Conservation (phyloP, 2,797 vertebrate genomes). For the Lagodon rhomboides region DNA sequence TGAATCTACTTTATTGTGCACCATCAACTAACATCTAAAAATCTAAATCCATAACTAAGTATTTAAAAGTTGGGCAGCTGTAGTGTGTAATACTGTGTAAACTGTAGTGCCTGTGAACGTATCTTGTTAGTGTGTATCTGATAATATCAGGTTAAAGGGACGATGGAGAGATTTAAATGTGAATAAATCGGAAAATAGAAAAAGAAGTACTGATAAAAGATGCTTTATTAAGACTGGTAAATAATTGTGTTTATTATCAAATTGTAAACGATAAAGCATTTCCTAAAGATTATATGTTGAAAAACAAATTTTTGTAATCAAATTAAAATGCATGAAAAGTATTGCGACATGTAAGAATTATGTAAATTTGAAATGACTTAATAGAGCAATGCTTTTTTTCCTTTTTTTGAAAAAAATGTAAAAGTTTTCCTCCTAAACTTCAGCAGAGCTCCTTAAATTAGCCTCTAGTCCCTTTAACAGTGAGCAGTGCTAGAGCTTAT, state of each 20-base stretch:
- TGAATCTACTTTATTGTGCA: slow-evolving; percentile 93
- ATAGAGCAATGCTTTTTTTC: slow-evolving; percentile 76
- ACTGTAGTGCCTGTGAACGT: slow-evolving; percentile 91
- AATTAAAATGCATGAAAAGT: slow-evolving; percentile 86
- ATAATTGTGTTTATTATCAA: slow-evolving; percentile 90
- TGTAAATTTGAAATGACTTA: slow-evolving; percentile 82
- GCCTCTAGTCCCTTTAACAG: slow-evolving; percentile 88
- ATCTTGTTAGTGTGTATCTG: slow-evolving; percentile 90
- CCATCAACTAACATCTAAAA: slow-evolving; percentile 99
- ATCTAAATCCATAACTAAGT: slow-evolving; percentile 99
- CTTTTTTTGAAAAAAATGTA: slow-evolving; percentile 65
- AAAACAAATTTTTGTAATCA: slow-evolving; percentile 84
- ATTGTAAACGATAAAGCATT: slow-evolving; percentile 96
- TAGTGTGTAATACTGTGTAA: slow-evolving; percentile 99
- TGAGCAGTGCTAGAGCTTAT: slow-evolving; percentile 82
- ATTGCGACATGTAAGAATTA: slow-evolving; percentile 78
- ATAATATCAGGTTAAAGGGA: slow-evolving; percentile 99
- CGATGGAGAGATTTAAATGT: slow-evolving; percentile 98
- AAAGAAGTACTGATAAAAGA: slow-evolving; percentile 95
- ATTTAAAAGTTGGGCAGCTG: slow-evolving; percentile 97
- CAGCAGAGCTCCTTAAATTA: slow-evolving; percentile 82
- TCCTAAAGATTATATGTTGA: slow-evolving; percentile 91
- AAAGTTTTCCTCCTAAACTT: slow-evolving; percentile 82
- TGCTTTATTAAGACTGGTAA: slow-evolving; percentile 92
- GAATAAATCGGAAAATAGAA: slow-evolving; percentile 96